These are phyloP conservation scores for Plebejus anna DNA, from an alignment of 2,888 invertebrate genomes.

Conservation along the genomic window DNA sequence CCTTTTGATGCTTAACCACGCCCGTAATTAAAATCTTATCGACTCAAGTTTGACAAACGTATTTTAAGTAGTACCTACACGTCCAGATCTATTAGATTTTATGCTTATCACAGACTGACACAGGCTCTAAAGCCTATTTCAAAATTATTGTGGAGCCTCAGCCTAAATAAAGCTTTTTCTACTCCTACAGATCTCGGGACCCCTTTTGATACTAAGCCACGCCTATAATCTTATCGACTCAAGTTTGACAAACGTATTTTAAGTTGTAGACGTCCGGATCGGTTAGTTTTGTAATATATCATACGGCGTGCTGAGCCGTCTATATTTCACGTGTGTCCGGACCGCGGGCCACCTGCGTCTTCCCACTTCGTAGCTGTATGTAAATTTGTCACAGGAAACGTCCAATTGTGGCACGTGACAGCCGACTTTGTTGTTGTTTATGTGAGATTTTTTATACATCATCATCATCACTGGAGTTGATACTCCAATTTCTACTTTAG, in stretches of 20 bases:
- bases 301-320: conserved; percentile 56
- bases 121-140: not conserved
- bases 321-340: conserved; percentile 60
- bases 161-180: not conserved
- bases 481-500: too few relatives aligned
- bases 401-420: conserved; percentile 53
- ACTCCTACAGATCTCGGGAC: not conserved
- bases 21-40: not conserved
- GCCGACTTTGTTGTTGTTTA: conserved; percentile 52
- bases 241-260: conserved; percentile 1
- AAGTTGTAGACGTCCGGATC: conserved; percentile 2
- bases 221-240: not conserved
- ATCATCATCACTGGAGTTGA: not conserved
- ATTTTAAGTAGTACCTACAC: conserved; percentile 2
- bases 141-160: not conserved
- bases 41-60: not conserved
- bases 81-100: conserved; percentile 40
- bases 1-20: not conserved
- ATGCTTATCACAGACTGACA: not conserved
- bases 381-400: conserved; percentile 60
- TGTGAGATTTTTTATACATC: conserved; percentile 14
- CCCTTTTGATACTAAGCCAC: not conserved
- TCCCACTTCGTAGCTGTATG: conserved; percentile 39
- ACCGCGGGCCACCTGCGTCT: conserved; percentile 35
- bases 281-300: conserved; percentile 55